Base-by-base conservation (phyloP, 2,113 vertebrate genomes). In the Dinomys branickii region DNA sequence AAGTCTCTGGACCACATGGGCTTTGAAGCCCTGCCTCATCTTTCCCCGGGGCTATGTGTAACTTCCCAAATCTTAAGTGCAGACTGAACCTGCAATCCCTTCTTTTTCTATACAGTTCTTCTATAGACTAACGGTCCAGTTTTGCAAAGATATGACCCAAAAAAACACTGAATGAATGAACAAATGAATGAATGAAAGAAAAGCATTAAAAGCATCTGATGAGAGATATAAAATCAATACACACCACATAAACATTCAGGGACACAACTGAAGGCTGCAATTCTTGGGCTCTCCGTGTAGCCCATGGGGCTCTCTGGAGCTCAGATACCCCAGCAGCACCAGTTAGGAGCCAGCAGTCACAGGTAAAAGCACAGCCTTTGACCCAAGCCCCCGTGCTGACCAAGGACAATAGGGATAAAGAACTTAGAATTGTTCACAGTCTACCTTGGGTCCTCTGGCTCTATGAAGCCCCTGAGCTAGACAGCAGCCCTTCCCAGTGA, bases 381-480 rank as follows among this genome's bases (percentile, higher is more conserved):
- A 58, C n/a, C 54, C 47, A 11, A 44, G 77, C 20, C 3, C 73
- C 71, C 41, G 30, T 50, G 63, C 7, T 16, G 13, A 26, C 58
- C 20, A 35, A 90, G 24, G 77, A 35, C 24, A 30, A 63, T 50
- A 38, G 24, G 44, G 30, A 59, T 24, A 28, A 16, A 61, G 54
- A 44, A 19, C n/a, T 50, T 75, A 81, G 83, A 75, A 71, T 24
- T 50, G 30, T 56, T 61, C 20, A 19, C 7, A 24, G 33, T 35
- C 47, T 35, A 9, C n/a, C 12, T 38, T 24, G 14, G 3, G 44
- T 26, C 52, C 65, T 56, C 69, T 35, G 24, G 47, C 80, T 77
- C 69, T 0, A 0, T 2, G 44, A 17, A 63, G 9, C 54, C 44
- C 20, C 24, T 71, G 10, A 47, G 33, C 0, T 11, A 69, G 30